Evolutionary conservation across 2,888 invertebrate species (phyloP).

Genomic region (Blera fallax): DNA sequence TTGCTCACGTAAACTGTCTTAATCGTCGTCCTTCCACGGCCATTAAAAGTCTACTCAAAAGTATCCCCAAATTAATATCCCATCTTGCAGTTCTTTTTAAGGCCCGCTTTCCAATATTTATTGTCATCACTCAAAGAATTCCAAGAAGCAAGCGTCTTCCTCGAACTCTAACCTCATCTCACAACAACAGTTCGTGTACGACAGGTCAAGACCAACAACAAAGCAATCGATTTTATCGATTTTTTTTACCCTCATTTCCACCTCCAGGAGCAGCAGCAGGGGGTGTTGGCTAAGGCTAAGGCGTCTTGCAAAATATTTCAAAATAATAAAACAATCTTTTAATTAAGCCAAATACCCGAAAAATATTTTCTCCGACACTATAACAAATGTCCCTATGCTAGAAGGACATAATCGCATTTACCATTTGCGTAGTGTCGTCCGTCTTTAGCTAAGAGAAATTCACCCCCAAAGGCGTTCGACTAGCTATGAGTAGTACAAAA

Average conservation of each 20-base stretch:
- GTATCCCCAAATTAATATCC: too few relatives aligned
- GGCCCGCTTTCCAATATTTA: conserved; percentile 27
- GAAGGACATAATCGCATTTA: conserved; percentile 49
- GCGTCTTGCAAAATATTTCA: conserved; percentile 27
- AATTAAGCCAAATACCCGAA: conserved; percentile 61
- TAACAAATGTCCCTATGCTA: conserved; percentile 44
- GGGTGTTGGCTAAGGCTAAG: too few relatives aligned
- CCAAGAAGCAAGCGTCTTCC: background rate
- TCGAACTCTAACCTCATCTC: background rate
- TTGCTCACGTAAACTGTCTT: too few relatives aligned
- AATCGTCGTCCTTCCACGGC: too few relatives aligned
- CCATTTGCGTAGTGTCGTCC: conserved; percentile 33
- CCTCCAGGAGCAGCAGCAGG: background rate
- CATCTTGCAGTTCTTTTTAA: too few relatives aligned
- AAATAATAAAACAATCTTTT: conserved; percentile 55
- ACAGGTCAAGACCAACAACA: conserved; percentile 52
- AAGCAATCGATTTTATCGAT: conserved; percentile 58
- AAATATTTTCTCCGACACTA: conserved; percentile 53
- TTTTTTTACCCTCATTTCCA: background rate
- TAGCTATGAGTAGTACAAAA: background rate
- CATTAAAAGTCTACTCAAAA: too few relatives aligned
- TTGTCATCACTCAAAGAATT: conserved; percentile 23
- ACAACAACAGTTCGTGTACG: conserved; percentile 12
- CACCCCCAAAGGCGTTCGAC: conserved; percentile 18
- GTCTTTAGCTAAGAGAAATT: background rate